Evolutionary conservation across 2,797 vertebrate species (phyloP).

Genomic region (Acrossocheilus wenchowensis): DNA sequence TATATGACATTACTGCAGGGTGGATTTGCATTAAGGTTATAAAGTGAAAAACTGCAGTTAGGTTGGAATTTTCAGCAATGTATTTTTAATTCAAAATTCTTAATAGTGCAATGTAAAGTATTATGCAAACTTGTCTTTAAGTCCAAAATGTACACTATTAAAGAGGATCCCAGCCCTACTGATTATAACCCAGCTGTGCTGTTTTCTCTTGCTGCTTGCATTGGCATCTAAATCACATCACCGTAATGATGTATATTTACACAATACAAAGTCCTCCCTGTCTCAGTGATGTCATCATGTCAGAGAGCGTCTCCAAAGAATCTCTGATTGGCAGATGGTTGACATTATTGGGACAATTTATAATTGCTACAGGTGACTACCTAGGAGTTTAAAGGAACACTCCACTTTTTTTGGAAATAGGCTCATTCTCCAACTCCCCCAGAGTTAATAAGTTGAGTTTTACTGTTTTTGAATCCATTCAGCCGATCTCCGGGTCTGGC

Average conservation of each 20-base stretch:
- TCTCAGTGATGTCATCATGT: neutral
- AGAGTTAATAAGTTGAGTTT: no score
- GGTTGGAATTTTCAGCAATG: slow-evolving; percentile 18
- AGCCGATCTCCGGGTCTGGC: no score
- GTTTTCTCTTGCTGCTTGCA: slow-evolving; percentile 33
- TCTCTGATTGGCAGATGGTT: neutral
- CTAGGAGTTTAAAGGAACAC: neutral
- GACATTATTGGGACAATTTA: neutral
- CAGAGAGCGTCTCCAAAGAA: neutral
- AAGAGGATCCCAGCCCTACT: slow-evolving; percentile 63
- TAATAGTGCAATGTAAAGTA: slow-evolving; percentile 51
- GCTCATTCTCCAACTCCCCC: no score
- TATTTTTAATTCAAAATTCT: slow-evolving; percentile 44
- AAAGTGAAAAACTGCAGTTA: slow-evolving; percentile 16
- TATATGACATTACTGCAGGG: slow-evolving; percentile 18
- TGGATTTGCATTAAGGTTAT: slow-evolving; percentile 26
- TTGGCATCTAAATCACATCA: neutral
- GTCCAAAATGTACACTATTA: slow-evolving; percentile 51
- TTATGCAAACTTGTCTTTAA: slow-evolving; percentile 50
- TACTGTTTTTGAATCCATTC: no score
- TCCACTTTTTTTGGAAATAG: no score
- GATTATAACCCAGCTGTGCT: slow-evolving; percentile 38
- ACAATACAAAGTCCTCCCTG: neutral
- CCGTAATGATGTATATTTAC: neutral
- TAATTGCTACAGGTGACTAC: neutral